Conservation (phyloP, 2,113 vertebrate species). For the Brachionichthys hirsutus region DNA sequence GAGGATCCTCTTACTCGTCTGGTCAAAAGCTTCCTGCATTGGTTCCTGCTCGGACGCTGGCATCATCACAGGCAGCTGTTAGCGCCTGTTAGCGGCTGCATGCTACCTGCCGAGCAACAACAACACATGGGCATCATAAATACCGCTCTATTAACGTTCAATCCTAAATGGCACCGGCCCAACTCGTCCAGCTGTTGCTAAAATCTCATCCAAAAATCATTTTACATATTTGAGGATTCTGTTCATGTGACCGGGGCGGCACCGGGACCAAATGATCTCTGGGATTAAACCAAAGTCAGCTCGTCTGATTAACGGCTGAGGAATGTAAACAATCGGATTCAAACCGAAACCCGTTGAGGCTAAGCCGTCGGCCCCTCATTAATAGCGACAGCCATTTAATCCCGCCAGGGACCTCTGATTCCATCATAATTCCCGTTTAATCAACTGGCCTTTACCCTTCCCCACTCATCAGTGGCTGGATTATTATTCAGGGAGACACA, state of each 20-base stretch:
- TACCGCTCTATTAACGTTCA: too few species aligned
- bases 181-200: too few species aligned
- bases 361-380: slow-evolving; percentile 38
- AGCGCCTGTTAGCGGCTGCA: too few species aligned
- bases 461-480: slow-evolving; percentile 60
- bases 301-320: slow-evolving; percentile 18
- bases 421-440: slow-evolving; percentile 53
- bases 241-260: not conserved
- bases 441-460: slow-evolving; percentile 54
- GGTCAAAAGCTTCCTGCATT: too few species aligned
- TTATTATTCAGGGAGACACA: slow-evolving; percentile 65
- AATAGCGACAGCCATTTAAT: slow-evolving; percentile 63
- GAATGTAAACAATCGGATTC: slow-evolving; percentile 26
- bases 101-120: too few species aligned
- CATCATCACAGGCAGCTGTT: too few species aligned
- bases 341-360: slow-evolving; percentile 5
- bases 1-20: too few species aligned
- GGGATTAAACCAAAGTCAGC: not conserved
- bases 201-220: too few species aligned
- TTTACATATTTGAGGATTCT: not conserved
- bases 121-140: too few species aligned
- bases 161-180: too few species aligned
- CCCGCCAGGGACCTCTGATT: slow-evolving; percentile 32
- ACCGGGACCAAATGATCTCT: not conserved
- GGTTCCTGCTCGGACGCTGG: too few species aligned